phyloP scores from a whole-genome alignment of 2,888 invertebrate species.

The Caenorhabditis uteleia region DNA sequence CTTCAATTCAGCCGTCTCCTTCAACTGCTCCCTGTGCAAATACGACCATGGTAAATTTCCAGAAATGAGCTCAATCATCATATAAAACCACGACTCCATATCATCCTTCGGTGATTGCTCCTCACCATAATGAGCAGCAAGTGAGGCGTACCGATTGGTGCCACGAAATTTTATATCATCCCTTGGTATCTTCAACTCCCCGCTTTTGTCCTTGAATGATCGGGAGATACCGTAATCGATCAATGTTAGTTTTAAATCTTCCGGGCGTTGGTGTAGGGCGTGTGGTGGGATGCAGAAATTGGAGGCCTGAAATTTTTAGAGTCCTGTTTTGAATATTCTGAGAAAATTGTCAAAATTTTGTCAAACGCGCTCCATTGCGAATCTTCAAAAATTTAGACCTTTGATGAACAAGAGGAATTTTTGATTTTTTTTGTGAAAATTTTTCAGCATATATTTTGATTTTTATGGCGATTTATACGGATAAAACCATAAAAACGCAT shows the following conservation, averaged over 20 bases:
- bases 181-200: conserved; percentile 49
- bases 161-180: conserved; percentile 53
- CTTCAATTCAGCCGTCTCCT: conserved; percentile 57
- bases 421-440: too few relatives aligned
- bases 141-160: conserved; percentile 63
- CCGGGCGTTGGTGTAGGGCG: conserved; percentile 12
- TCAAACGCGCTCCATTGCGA: too few relatives aligned
- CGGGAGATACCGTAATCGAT: conserved; percentile 67
- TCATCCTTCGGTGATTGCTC: conserved; percentile 67
- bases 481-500: too few relatives aligned
- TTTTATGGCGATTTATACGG: too few relatives aligned
- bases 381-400: too few relatives aligned
- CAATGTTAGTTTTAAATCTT: conserved; percentile 49
- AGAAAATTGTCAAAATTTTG: too few relatives aligned
- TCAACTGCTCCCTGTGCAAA: conserved; percentile 52
- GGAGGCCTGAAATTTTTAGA: conserved; percentile 46
- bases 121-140: conserved; percentile 62
- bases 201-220: conserved; percentile 52
- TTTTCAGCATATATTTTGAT: too few relatives aligned
- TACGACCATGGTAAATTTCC: conserved; percentile 63
- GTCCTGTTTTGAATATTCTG: too few relatives aligned
- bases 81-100: conserved; percentile 66
- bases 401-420: too few relatives aligned
- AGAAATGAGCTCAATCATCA: conserved; percentile 61
- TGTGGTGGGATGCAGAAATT: conserved; percentile 50